phyloP scores from a whole-genome alignment of 2,113 vertebrate species.

The Percina caprodes region DNA sequence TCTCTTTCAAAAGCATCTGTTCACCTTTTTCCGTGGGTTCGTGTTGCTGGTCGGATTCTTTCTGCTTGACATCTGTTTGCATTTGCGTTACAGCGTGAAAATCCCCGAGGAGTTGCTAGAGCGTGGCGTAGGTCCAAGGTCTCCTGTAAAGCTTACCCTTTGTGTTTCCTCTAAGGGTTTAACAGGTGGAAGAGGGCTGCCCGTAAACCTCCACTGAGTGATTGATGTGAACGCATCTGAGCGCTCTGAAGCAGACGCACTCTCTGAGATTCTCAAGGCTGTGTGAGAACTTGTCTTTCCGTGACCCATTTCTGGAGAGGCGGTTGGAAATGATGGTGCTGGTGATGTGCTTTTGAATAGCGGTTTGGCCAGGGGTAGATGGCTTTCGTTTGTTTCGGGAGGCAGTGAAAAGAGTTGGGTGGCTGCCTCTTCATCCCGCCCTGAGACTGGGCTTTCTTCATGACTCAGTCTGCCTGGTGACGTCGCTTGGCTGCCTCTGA shows the following conservation, averaged over 20 bases:
- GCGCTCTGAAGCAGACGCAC: not conserved
- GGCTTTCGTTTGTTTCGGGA: slow-evolving; percentile 24
- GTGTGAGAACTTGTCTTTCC: slow-evolving; percentile 33
- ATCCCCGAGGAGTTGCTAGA: slow-evolving; percentile 18
- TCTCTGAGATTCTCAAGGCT: slow-evolving; percentile 3
- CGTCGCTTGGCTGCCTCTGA: slow-evolving; percentile 57
- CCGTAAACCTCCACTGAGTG: slow-evolving; percentile 42
- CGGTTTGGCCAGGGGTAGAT: slow-evolving; percentile 14
- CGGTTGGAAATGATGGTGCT: slow-evolving; percentile 32
- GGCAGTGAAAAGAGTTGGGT: slow-evolving; percentile 28
- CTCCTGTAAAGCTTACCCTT: slow-evolving; percentile 11
- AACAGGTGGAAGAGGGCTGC: slow-evolving; percentile 32
- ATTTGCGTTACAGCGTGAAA: slow-evolving; percentile 7
- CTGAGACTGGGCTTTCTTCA: slow-evolving; percentile 55
- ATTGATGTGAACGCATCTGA: slow-evolving; percentile 19
- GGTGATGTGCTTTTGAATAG: slow-evolving; percentile 41
- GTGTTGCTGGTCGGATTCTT: slow-evolving; percentile 33
- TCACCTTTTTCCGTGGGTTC: not conserved
- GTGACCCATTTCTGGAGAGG: slow-evolving; percentile 35
- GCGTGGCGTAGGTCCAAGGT: slow-evolving; percentile 8
- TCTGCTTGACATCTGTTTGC: slow-evolving; percentile 31
- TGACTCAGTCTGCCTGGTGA: slow-evolving; percentile 71
- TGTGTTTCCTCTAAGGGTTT: slow-evolving; percentile 35
- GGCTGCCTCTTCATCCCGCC: slow-evolving; percentile 30
- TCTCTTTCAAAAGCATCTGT: slow-evolving; percentile 32